phyloP scores from a whole-genome alignment of 2,888 invertebrate genomes.

The Nudaria mundana region DNA sequence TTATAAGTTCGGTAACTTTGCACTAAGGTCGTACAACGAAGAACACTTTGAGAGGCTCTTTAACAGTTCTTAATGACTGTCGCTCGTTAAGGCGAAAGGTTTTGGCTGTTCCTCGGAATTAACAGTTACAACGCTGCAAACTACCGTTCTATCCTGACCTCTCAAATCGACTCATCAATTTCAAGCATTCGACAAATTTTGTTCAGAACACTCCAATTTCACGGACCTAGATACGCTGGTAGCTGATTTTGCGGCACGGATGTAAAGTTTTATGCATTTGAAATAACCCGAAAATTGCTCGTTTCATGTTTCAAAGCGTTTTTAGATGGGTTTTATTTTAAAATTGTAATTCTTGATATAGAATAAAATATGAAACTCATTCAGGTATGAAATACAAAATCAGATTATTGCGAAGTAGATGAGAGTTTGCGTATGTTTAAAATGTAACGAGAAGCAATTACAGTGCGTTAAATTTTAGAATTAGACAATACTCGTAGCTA shows the following conservation, averaged over 20 bases:
- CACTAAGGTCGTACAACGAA: constrained; percentile 34
- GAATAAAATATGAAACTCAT: constrained; percentile 28
- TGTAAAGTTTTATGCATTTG: constrained; percentile 73
- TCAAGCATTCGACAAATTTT: constrained; percentile 9
- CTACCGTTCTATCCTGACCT: constrained; percentile 39
- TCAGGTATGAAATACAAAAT: constrained; percentile 4
- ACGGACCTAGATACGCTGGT: constrained; percentile 40
- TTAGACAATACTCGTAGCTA: no score
- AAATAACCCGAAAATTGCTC: constrained; percentile 71
- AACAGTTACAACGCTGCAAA: constrained; percentile 56
- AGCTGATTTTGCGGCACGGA: constrained; percentile 45
- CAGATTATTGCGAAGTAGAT: constrained; percentile 12
- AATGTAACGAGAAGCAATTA: not conserved
- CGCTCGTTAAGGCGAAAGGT: constrained; percentile 71
- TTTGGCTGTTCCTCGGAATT: constrained; percentile 71
- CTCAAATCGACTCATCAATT: constrained; percentile 13
- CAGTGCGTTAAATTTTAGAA: not conserved
- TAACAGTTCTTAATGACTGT: constrained; percentile 65
- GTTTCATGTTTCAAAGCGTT: constrained; percentile 58
- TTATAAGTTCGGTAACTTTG: constrained; percentile 46
- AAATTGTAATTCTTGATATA: constrained; percentile 34
- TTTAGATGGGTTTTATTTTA: constrained; percentile 43
- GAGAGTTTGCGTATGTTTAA: constrained; percentile 18
- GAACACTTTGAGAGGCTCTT: constrained; percentile 47
- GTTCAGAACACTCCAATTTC: constrained; percentile 11